Percentiles rank a stretch among this genome's conserved stretches.
phyloP scores from a whole-genome alignment of 2,888 invertebrate species.

The Oligia strigilis region DNA sequence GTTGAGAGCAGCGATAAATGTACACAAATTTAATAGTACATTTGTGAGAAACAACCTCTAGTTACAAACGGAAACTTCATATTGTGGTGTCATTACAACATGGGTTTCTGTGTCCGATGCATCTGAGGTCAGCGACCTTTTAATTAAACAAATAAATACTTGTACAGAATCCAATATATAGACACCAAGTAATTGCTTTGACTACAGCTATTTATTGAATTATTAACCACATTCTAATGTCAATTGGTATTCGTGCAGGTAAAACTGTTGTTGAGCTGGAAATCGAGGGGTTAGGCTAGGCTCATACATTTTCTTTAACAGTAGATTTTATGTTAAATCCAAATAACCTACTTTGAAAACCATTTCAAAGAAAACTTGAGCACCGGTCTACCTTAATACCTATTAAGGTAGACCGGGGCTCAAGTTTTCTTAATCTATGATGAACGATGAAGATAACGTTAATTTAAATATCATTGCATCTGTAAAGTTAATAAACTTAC shows the following conservation, averaged over 20 bases:
- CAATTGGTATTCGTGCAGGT: constrained; percentile 14
- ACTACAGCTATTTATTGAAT: constrained; percentile 43
- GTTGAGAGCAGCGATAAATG: constrained; percentile 32
- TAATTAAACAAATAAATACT: constrained; percentile 58
- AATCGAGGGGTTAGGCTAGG: not conserved
- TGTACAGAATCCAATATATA: constrained; percentile 28
- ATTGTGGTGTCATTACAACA: constrained; percentile 38
- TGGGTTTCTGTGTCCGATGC: constrained; percentile 13
- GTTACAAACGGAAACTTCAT: constrained; percentile 25
- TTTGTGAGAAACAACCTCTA: constrained; percentile 30
- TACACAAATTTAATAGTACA: constrained; percentile 47
- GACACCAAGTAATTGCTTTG: constrained; percentile 36
- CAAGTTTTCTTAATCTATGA: constrained; percentile 3
- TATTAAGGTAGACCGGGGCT: constrained; percentile 4
- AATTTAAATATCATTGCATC: not conserved
- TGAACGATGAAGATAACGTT: not conserved
- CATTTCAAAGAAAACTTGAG: not conserved
- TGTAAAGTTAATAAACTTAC: not conserved
- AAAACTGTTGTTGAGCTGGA: constrained; percentile 5
- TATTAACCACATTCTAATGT: constrained; percentile 28
- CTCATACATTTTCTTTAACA: not conserved
- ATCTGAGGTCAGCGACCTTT: constrained; percentile 32
- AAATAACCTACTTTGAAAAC: not conserved
- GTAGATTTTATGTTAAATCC: not conserved
- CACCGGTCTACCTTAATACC: not conserved